These are phyloP conservation scores for Syrmaticus mikado DNA, from an alignment of 2,113 vertebrate genomes.

Conservation along the genomic window DNA sequence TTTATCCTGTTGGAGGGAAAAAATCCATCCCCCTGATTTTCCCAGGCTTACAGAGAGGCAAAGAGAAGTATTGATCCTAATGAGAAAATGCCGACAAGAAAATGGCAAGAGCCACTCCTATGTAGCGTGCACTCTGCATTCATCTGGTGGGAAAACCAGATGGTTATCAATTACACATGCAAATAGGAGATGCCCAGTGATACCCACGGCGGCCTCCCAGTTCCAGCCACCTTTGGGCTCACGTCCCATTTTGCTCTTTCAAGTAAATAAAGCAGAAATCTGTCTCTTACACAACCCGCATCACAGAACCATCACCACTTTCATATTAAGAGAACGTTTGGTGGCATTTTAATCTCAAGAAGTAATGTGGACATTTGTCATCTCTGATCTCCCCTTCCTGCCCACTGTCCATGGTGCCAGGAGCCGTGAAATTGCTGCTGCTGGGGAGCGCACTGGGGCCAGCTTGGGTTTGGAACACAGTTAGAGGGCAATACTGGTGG, in stretches of 20 bases:
- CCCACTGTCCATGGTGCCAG: conserved; percentile 60
- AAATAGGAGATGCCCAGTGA: not conserved
- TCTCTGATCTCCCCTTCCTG: conserved; percentile 68
- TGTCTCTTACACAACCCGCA: not conserved
- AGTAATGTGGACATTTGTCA: conserved; percentile 74
- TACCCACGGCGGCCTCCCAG: not conserved
- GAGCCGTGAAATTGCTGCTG: conserved; percentile 75
- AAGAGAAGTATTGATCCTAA: conserved; percentile 37
- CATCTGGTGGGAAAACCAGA: not conserved
- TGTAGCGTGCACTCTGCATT: not conserved
- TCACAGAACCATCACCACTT: not conserved
- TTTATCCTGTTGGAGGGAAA: conserved; percentile 43
- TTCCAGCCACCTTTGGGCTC: not conserved
- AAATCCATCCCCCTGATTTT: conserved; percentile 52
- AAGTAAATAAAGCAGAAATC: not conserved
- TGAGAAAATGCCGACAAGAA: conserved; percentile 22
- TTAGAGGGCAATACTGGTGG: too few species aligned
- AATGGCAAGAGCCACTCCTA: not conserved
- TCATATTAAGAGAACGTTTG: conserved; percentile 58
- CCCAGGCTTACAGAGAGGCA: conserved; percentile 29
- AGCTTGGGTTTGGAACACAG: not conserved
- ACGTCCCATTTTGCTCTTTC: not conserved
- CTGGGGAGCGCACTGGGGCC: conserved; percentile 27
- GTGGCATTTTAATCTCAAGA: conserved; percentile 69
- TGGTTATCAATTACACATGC: not conserved